Percentiles rank a stretch among this genome's conserved stretches.
These are phyloP conservation scores for Sinocyclocheilus rhinocerous DNA, from an alignment of 2,113 vertebrate species.

Conservation along the genomic window DNA sequence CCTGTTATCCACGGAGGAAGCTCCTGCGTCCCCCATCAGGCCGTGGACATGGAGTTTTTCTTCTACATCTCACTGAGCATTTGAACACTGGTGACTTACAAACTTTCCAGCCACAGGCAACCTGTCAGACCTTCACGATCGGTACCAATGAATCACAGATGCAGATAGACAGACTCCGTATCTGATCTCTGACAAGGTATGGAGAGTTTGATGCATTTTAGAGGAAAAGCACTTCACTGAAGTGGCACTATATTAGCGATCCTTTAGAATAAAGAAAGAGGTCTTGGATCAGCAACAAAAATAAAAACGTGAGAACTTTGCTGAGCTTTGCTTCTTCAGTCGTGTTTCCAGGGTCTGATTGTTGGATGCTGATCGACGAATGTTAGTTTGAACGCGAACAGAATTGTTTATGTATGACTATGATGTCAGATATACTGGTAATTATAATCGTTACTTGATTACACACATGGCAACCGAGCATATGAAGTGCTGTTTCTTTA, in stretches of 20 bases:
- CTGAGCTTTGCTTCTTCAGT: not conserved
- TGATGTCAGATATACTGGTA: conserved; percentile 6
- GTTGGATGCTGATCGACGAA: conserved; percentile 29
- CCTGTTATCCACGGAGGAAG: conserved; percentile 89
- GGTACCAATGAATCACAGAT: conserved; percentile 8
- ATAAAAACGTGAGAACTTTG: not conserved
- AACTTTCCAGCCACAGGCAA: conserved; percentile 13
- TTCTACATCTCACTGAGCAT: conserved; percentile 89
- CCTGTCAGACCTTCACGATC: conserved; percentile 56
- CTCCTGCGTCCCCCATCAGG: conserved; percentile 76
- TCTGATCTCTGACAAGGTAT: conserved; percentile 33
- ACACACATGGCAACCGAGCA: not conserved
- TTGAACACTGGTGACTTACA: conserved; percentile 51
- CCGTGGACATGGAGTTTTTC: conserved; percentile 88
- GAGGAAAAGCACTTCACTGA: conserved; percentile 1
- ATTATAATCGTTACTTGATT: conserved; percentile 19
- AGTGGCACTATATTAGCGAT: not conserved
- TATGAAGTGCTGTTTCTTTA: conserved; percentile 21
- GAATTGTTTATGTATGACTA: conserved; percentile 37
- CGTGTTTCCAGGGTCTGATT: not conserved
- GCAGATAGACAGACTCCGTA: conserved; percentile 5
- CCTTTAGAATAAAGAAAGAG: not conserved
- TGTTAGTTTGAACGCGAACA: conserved; percentile 8
- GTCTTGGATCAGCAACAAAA: not conserved
- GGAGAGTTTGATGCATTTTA: conserved; percentile 14